Evolutionary conservation across 2,888 invertebrate genomes (phyloP).

Genomic region (Branchipolynoe longqiensis): DNA sequence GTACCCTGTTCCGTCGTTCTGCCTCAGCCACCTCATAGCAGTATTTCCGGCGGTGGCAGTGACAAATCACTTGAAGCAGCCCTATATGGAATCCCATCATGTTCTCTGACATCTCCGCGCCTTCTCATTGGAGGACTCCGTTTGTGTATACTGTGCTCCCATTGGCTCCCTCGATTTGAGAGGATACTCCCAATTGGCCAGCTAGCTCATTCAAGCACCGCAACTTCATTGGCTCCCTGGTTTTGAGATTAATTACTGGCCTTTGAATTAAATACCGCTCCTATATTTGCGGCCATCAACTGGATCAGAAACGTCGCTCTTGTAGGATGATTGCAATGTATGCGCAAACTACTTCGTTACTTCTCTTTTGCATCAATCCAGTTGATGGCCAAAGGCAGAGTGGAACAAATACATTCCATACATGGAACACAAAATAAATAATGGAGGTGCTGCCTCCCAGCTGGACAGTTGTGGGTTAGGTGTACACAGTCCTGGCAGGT

Average conservation of each 20-base stretch:
- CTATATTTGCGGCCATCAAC: no score
- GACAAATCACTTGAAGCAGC: conserved; percentile 46
- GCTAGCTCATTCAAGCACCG: neutral
- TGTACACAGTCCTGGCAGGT: no score
- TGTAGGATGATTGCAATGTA: no score
- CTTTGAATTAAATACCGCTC: neutral
- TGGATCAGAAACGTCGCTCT: no score
- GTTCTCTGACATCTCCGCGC: conserved; percentile 40
- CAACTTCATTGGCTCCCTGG: neutral
- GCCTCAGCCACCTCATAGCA: conserved; percentile 39
- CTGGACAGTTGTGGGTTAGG: no score
- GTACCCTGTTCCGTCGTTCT: conserved; percentile 9
- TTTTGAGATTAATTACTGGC: neutral
- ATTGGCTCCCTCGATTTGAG: conserved; percentile 6
- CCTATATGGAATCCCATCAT: conserved; percentile 53
- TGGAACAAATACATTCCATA: no score
- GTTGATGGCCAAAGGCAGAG: no score
- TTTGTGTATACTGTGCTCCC: neutral
- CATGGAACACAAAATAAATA: no score
- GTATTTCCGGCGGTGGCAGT: conserved; percentile 48
- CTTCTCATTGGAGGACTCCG: conserved; percentile 21
- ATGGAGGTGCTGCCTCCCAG: no score
- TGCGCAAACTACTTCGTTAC: no score
- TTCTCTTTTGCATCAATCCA: no score
- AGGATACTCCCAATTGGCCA: neutral